These are phyloP conservation scores for Macaria notata DNA, from an alignment of 2,888 invertebrate genomes.

Conservation along the genomic window DNA sequence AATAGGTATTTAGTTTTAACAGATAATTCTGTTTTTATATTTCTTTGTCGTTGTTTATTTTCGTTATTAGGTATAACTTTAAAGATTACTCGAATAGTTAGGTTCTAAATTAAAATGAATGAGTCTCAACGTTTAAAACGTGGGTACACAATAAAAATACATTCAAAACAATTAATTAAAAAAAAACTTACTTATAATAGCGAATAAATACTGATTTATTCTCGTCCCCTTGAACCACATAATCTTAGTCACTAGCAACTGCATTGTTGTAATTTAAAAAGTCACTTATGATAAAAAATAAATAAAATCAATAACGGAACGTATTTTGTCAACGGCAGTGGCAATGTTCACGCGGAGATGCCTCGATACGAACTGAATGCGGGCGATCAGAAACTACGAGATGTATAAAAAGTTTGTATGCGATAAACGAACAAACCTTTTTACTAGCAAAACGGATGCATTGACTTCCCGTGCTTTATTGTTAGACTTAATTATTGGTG, in stretches of 20 bases:
- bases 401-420: slow-evolving; percentile 15
- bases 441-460: slow-evolving; percentile 6
- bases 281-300: slow-evolving; percentile 15
- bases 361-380: slow-evolving; percentile 42
- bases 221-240: slow-evolving; percentile 69
- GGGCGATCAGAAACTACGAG: slow-evolving; percentile 3
- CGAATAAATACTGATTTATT: slow-evolving; percentile 72
- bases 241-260: slow-evolving; percentile 63
- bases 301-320: not conserved
- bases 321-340: slow-evolving; percentile 13
- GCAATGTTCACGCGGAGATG: slow-evolving; percentile 47
- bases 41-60: too few species aligned
- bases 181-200: slow-evolving; percentile 64
- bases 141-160: too few species aligned
- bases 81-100: too few species aligned
- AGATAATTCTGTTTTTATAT: too few species aligned
- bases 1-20: too few species aligned
- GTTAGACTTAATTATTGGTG: not conserved
- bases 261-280: slow-evolving; percentile 48
- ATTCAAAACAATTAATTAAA: slow-evolving; percentile 19
- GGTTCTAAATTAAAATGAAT: too few species aligned
- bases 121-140: too few species aligned
- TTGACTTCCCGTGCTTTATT: not conserved
- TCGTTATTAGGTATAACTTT: too few species aligned
- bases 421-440: slow-evolving; percentile 15